Evolutionary conservation across 92 coral and sea anemone species (phyloP), one percentile per base, ranked within the genome.

Genomic region (Epizoanthus scotinus): DNA sequence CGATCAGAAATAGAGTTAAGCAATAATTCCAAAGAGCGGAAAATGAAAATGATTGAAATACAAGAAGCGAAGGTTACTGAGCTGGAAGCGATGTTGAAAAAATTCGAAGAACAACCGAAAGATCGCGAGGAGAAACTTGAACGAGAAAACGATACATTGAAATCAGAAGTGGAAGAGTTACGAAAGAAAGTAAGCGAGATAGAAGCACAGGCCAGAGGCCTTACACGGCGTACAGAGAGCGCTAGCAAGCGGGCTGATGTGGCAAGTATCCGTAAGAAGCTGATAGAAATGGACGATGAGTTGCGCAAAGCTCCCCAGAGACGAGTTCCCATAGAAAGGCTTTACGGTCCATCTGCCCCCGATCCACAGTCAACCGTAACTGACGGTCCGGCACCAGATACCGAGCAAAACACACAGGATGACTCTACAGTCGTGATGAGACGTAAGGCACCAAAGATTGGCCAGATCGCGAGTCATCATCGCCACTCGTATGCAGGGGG

Each of bases 401-500:
- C 42, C 1, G 12, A 24, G 25, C 24, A 66, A 6, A 54, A 36
- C 38, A 18, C 24, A 22, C 2, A 4, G 56, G 24, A 53, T 55
- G 81, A 75, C 13, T 25, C 67, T 17, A 0, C 67, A 21, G 28
- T 22, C 27, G 81, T 58, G n/a, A 22, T 59, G 2, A 75, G 10
- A 60, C 81, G 69, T 8, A 59, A 75, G 36, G 27, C 81, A 29
- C 63, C 81, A 29, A 58, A 75, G 44, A 22, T 59, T 1, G 81
- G 81, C 14, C 68, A 75, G 57, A 24, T 40, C 61, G 88, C 91
- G 42, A 88, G 78, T 63, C 64, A 53, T 88, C 59, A 52, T 40
- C 88, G 91, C n/a, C 91, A 88, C 74, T 88, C 91, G 64, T 63
- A 63, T 34, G 63, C 85, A 17, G 88, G 85, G 0, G 91, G 91